Evolutionary conservation across 2,113 vertebrate genomes (phyloP), one percentile per base, ranked within the genome.

Genomic region (Baryphthengus martii): DNA sequence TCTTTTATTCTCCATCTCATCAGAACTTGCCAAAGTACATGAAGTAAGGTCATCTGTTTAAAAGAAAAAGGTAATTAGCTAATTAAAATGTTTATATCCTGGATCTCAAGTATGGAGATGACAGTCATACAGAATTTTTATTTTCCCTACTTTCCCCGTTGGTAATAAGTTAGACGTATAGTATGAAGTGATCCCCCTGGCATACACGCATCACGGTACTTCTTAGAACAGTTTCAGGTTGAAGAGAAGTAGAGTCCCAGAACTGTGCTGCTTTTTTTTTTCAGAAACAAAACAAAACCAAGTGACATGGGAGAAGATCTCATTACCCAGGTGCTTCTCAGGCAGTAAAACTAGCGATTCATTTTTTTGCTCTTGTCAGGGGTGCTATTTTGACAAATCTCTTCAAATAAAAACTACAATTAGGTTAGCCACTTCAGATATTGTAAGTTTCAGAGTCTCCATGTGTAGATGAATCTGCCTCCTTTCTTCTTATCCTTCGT

Each of bases 291-390:
- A 62, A 17, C 7, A 61, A 83, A 92, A 44, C 2, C 17, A 42
- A 1, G 0, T 39, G 37, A 56, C 3, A 16, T 29, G 11, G 0
- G 3, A 53, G 23, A 58, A 49, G n/a, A 67, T 56, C 33, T 19
- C 24, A 31, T 33, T 25, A 6, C 18, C 13, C 31, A 65, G 37
- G 45, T 59, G 25, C 19, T 78, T 88, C 39, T 50, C 10, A 37
- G 17, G 13, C 42, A 13, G 15, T 62, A 56, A 25, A 19, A 10
- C 4, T 85, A 85, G 17, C 31, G 9, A 40, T 70, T 44, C 71
- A 25, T 33, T 2, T 79, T 82, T 55, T 59, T 67, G 6, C 37
- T 88, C 31, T 39, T 88, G 2, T 63, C 39, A 52, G 14, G 39
- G 37, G 5, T 9, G 6, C 14, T 74, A 61, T 42, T 90, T 45